Base-by-base conservation (phyloP, 2,888 invertebrate genomes). In the Calliscelio sp. region DNA sequence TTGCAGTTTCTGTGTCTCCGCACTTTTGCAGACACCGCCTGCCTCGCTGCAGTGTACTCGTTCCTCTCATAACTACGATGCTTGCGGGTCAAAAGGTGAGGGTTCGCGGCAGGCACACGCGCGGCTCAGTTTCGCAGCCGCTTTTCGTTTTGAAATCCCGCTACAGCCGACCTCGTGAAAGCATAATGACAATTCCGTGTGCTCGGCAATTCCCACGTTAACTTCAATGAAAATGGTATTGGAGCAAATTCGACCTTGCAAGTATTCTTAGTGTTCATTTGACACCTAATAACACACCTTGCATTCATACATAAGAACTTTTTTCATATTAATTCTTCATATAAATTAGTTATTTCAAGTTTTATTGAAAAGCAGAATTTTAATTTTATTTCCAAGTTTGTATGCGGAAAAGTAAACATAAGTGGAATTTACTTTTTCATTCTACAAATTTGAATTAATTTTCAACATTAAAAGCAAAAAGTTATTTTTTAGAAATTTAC, bases 71-170 rank as follows among this genome's bases (percentile, higher is more conserved):
- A 81, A 83, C 78, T 66, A 28, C 57, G 77, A 57, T 61, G 70
- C 78, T 84, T 78, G 73, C 83, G 84, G 90, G 90, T 91, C 89
- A 89, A 90, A 90, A 90, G 89, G 89, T 89, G 89, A 91, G 86
- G 87, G 86, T 81, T 82, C 70, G 53, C 44, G 51, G 49, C 81
- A 75, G 81, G 81, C 70, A 61, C 83, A 63, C 75, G 57, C 70
- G 84, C 59, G 51, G 63, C 49, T 65, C 70, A 61, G 74, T 79
- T 68, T 77, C 65, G 65, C 55, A 46, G 74, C 44, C 22, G 55
- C 59, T 51, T 71, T 74, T 59, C 79, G 81, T 63, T 61, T 75
- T 68, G 25, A 70, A 86, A 80, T 75, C 75, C 81, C 78, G 66
- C 24, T 44, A 83, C 74, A 70, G 55, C 80, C 53, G 49, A 79